Evolutionary conservation across 1,140 invertebrate species (phyloP).

Genomic region (Drosophila dunni): DNA sequence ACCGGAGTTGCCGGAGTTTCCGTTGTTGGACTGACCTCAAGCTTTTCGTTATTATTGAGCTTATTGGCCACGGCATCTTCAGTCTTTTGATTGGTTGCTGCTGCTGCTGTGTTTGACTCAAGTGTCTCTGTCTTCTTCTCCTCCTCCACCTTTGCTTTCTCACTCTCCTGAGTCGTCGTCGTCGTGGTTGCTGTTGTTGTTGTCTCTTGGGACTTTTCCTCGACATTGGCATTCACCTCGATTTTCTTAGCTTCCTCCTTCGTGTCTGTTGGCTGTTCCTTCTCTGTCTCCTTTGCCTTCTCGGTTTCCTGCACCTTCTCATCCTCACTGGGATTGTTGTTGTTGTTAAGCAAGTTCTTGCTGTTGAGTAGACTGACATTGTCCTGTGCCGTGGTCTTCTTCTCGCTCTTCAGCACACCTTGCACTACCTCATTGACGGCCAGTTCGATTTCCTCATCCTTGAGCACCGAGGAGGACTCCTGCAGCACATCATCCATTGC

Average conservation of each 20-base stretch:
- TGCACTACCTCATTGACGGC: conserved; percentile 85
- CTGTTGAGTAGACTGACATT: conserved; percentile 76
- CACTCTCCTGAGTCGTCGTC: conserved; percentile 20
- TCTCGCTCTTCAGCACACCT: conserved; percentile 80
- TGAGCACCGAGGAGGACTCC: conserved; percentile 85
- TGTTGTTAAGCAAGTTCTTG: conserved; percentile 79
- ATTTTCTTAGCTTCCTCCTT: conserved; percentile 6
- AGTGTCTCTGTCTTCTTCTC: conserved; percentile 18
- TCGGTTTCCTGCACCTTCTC: conserved; percentile 8
- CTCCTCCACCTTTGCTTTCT: conserved; percentile 1
- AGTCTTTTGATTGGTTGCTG: conserved; percentile 78
- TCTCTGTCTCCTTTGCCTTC: conserved; percentile 3
- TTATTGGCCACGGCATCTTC: conserved; percentile 73
- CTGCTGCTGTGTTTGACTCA: conserved; percentile 22
- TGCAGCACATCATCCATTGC: conserved; percentile 71
- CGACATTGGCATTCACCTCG: conserved; percentile 66
- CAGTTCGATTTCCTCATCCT: conserved; percentile 86
- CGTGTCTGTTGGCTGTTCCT: neutral
- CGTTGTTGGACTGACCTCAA: conserved; percentile 10
- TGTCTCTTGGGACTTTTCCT: conserved; percentile 11
- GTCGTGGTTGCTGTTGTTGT: conserved; percentile 22
- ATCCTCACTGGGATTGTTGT: conserved; percentile 43
- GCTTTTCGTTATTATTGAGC: conserved; percentile 75
- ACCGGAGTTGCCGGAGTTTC: conserved; percentile 6
- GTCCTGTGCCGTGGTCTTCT: conserved; percentile 60